phyloP scores from a whole-genome alignment of 2,888 invertebrate genomes.

The Luffia ferchaultella region DNA sequence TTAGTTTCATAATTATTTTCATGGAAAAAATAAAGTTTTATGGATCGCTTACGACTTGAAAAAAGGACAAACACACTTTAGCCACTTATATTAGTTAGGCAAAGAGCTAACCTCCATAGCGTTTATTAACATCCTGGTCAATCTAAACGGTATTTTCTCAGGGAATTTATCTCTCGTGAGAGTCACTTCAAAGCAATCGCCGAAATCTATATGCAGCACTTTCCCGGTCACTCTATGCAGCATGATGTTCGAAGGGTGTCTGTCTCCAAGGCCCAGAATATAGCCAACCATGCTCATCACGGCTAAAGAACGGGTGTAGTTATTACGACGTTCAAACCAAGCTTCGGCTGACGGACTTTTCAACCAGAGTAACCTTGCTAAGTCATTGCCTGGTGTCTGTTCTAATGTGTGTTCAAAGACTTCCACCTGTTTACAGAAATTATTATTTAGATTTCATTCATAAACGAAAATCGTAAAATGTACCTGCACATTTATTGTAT shows the following conservation, averaged over 20 bases:
- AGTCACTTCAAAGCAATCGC: constrained; percentile 99
- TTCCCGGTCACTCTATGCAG: constrained; percentile 97
- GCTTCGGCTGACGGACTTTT: constrained; percentile 97
- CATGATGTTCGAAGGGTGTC: constrained; percentile 99
- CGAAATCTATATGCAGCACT: constrained; percentile 99
- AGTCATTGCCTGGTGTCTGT: constrained; percentile 93
- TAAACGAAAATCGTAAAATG: too few relatives aligned
- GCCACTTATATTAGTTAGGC: too few relatives aligned
- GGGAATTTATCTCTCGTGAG: constrained; percentile 99
- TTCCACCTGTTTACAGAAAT: too few relatives aligned
- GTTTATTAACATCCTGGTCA: constrained; percentile 98
- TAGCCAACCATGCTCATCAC: constrained; percentile 99
- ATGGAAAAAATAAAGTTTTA: too few relatives aligned
- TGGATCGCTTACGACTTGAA: too few relatives aligned
- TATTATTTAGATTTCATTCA: too few relatives aligned
- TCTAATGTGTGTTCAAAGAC: constrained; percentile 98
- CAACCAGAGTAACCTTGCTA: constrained; percentile 94
- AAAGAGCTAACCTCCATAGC: constrained; percentile 85
- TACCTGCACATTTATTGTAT: too few relatives aligned
- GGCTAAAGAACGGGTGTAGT: constrained; percentile 97
- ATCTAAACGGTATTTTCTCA: constrained; percentile 97
- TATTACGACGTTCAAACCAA: constrained; percentile 99
- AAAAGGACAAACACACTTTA: too few relatives aligned
- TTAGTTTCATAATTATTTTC: too few relatives aligned
- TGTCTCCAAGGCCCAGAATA: constrained; percentile 96